phyloP scores from a whole-genome alignment of 2,797 vertebrate species.

The Mormyrops attenuatus region DNA sequence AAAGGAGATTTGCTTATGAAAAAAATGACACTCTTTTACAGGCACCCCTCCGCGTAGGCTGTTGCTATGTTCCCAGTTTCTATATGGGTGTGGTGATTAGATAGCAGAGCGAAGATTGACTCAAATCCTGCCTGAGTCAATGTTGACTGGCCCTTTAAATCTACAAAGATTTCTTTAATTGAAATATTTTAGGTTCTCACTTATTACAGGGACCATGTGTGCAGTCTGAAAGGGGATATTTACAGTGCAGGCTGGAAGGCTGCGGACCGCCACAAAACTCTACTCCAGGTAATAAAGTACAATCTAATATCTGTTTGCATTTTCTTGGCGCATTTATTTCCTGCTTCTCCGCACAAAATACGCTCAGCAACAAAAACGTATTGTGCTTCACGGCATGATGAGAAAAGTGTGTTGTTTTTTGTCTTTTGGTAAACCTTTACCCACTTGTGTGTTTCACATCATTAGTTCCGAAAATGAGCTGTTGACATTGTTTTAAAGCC shows the following conservation, averaged over 20 bases:
- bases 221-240: conserved; percentile 49
- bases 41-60: conserved; percentile 53
- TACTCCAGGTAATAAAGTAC: conserved; percentile 58
- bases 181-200: conserved; percentile 30
- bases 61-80: conserved; percentile 74
- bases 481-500: not conserved
- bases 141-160: conserved; percentile 41
- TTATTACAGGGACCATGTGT: conserved; percentile 48
- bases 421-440: not conserved
- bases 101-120: conserved; percentile 57
- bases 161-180: conserved; percentile 39
- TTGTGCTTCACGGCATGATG: not conserved
- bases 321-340: conserved; percentile 45
- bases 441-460: not conserved
- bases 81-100: conserved; percentile 76
- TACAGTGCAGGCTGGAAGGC: conserved; percentile 38
- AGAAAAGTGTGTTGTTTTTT: not conserved
- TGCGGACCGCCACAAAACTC: conserved; percentile 39
- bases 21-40: not conserved
- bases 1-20: not conserved
- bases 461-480: not conserved
- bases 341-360: conserved; percentile 38
- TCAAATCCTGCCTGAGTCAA: conserved; percentile 44
- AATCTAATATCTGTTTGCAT: conserved; percentile 37
- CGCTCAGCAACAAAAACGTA: not conserved